Evolutionary conservation across 2,888 invertebrate genomes (phyloP), one percentile per base, ranked within the genome.

Genomic region (Ligdia adustata): DNA sequence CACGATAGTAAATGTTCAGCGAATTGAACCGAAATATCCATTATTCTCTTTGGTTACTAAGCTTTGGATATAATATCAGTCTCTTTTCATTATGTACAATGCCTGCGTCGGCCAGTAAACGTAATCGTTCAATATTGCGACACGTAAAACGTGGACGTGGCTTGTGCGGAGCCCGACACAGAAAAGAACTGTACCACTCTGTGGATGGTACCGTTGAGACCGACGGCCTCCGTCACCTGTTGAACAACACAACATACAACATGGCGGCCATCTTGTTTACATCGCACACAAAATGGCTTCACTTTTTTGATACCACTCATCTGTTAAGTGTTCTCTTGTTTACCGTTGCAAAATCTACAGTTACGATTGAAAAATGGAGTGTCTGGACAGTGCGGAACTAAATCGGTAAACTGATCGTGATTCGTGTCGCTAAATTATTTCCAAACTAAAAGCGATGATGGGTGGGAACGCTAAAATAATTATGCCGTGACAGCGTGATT

Each of bases 111-210:
- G 70, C 65, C 70, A 66, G 67, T 66, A 62, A 79, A 73, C 61
- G 66, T 37, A 69, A 69, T 74, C 73, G 64, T 67, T 90, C 88
- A 91, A 82, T 90, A 91, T 79, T 91, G 91, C 75, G 91, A 91
- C 78, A 92, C 92, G 86, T 92, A 92, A 92, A 92, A 92, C 82
- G 92, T 92, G 75, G 92, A 92, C 57, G 91, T 91, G 89, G 91
- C 91, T 82, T 91, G 90, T 75, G 91, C 82, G 72, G 91, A 90
- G 86, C 92, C 92, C 79, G 89, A 87, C 79, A 92, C 88, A 75
- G 92, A 92, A 91, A 92, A 92, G 91, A 91, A 92, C 72, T 92
- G 92, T 79, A 91, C 91, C 91, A 92, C 88, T 87, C 92, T 90
- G 89, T 91, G 91, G 78, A 92, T 91, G 84, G 91, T 91, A 83